These are phyloP conservation scores for Chelidonichthys spinosus DNA, from an alignment of 2,797 vertebrate species.

Conservation along the genomic window DNA sequence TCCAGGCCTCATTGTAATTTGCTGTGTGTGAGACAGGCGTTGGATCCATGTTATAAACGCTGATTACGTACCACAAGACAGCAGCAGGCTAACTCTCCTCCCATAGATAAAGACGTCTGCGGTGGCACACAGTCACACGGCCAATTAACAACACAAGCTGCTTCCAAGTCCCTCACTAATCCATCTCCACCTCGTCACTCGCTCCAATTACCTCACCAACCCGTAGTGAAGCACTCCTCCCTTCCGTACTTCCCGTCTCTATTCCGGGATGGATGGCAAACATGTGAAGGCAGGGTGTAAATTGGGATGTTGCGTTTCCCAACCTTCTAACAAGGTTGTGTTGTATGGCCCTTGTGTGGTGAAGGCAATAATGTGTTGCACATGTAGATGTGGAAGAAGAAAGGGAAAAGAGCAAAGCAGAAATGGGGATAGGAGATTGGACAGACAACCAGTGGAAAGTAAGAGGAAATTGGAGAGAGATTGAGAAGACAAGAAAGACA, in stretches of 20 bases:
- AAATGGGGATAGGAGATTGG: constrained; percentile 8
- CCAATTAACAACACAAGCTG: constrained; percentile 74
- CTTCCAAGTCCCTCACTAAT: constrained; percentile 50
- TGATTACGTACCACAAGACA: constrained; percentile 45
- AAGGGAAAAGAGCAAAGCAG: neutral
- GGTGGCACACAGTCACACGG: constrained; percentile 53
- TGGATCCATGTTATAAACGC: constrained; percentile 42
- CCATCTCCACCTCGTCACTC: constrained; percentile 44
- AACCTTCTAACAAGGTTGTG: constrained; percentile 21
- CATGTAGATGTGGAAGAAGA: neutral
- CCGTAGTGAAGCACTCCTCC: constrained; percentile 30
- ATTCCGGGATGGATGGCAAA: neutral
- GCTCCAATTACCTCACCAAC: constrained; percentile 18
- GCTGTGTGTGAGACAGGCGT: constrained; percentile 36
- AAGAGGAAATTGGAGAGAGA: constrained; percentile 21
- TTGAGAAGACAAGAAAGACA: constrained; percentile 26
- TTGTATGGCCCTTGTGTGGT: constrained; percentile 19
- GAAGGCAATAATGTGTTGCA: constrained; percentile 9
- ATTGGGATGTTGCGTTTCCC: constrained; percentile 3
- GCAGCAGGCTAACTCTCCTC: constrained; percentile 23
- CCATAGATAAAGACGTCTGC: constrained; percentile 57
- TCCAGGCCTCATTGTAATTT: constrained; percentile 21
- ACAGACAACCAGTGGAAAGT: neutral
- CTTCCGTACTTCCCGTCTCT: neutral
- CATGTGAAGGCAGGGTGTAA: neutral